A percentile compares a stretch with the other conserved stretches of the same genome.
These are phyloP conservation scores for Sylvilagus floridanus DNA, from an alignment of 2,797 vertebrate species.

Conservation along the genomic window DNA sequence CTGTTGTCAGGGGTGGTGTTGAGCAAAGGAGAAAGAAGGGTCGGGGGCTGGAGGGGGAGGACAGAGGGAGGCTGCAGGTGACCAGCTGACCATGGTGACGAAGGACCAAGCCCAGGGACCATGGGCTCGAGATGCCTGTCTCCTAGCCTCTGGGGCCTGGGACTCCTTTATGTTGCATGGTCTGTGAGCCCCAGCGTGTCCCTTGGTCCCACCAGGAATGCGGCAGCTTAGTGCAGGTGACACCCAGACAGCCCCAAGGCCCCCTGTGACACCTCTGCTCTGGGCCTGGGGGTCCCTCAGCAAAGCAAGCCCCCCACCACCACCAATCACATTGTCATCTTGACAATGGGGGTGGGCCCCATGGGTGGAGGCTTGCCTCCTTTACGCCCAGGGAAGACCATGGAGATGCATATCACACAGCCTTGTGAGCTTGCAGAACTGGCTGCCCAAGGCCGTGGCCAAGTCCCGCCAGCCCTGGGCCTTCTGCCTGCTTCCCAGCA, in stretches of 20 bases:
- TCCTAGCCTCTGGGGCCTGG: accelerated
- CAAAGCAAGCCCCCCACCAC: too few species aligned
- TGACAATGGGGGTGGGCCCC: accelerated
- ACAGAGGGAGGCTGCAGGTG: too few species aligned
- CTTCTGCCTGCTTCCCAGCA: background rate
- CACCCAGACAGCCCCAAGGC: background rate
- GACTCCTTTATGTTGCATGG: accelerated
- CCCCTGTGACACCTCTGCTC: background rate
- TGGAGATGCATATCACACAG: too few species aligned
- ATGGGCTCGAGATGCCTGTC: accelerated
- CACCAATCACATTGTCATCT: background rate
- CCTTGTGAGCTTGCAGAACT: background rate
- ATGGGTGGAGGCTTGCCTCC: too few species aligned
- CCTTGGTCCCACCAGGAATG: background rate
- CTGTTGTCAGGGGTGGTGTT: background rate
- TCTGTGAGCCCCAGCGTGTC: background rate
- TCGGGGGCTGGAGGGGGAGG: accelerated
- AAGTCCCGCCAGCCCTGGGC: background rate
- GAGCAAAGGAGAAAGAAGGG: background rate
- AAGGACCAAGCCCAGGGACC: background rate
- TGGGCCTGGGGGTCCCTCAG: background rate
- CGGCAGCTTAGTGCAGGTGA: background rate
- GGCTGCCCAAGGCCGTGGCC: accelerated
- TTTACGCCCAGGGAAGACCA: background rate
- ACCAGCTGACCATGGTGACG: background rate